These are phyloP conservation scores for Nephrotoma flavescens DNA, from an alignment of 2,888 invertebrate genomes.

Conservation along the genomic window DNA sequence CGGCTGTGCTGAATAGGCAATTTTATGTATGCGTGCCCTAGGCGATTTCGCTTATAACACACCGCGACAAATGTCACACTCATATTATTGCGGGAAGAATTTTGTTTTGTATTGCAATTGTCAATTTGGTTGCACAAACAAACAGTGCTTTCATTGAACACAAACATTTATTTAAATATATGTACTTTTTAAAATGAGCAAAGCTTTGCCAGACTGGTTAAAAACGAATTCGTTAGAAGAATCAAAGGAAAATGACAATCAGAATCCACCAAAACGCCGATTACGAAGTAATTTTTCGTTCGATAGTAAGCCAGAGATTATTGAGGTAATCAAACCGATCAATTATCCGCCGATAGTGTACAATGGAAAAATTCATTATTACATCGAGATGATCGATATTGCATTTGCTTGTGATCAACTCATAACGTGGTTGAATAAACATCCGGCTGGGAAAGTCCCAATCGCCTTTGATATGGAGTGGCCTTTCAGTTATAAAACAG, in stretches of 20 bases:
- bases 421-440: conserved; percentile 29
- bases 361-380: conserved; percentile 24
- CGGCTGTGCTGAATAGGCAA: no score
- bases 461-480: conserved; percentile 53
- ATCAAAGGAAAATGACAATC: background rate
- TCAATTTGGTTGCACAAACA: background rate
- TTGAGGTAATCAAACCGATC: conserved; percentile 18
- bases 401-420: conserved; percentile 33
- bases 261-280: background rate
- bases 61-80: no score
- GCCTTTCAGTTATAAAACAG: conserved; percentile 45
- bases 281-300: conserved; percentile 4
- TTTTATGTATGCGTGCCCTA: no score
- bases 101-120: background rate
- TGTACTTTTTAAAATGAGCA: background rate
- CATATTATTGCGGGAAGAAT: background rate
- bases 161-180: no score
- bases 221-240: background rate
- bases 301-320: conserved; percentile 15
- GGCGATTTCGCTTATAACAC: no score
- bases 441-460: conserved; percentile 29
- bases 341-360: conserved; percentile 23
- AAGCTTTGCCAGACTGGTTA: background rate
- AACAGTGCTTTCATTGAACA: background rate
- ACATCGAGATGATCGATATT: conserved; percentile 31